Evolutionary conservation across 2,113 vertebrate species (phyloP).

Genomic region (Dolichotis patagonum): DNA sequence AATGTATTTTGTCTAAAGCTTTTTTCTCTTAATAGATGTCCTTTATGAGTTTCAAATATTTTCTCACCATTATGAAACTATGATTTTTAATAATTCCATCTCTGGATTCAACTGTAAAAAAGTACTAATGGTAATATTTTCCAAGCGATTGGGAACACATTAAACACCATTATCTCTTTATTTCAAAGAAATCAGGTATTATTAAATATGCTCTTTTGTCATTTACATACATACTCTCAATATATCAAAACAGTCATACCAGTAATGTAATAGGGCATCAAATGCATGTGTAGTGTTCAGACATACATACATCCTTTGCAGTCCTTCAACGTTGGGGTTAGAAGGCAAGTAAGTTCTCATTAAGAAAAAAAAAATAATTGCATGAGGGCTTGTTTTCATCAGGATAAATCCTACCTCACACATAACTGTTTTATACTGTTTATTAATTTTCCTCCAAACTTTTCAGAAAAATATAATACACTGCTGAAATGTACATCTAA

Average conservation of each 20-base stretch:
- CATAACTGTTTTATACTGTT: neutral
- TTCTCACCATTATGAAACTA: neutral
- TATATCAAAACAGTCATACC: neutral
- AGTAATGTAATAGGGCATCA: neutral
- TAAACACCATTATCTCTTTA: constrained; percentile 34
- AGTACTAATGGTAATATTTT: constrained; percentile 4
- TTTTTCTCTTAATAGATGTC: neutral
- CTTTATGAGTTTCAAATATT: constrained; percentile 39
- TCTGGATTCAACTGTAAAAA: constrained; percentile 31
- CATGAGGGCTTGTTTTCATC: neutral
- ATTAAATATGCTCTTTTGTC: neutral
- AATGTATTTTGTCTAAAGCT: neutral
- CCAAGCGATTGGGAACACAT: neutral
- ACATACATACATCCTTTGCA: neutral
- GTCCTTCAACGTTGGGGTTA: neutral
- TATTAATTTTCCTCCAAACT: neutral
- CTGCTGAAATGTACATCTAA: neutral
- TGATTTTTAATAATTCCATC: neutral
- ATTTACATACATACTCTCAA: neutral
- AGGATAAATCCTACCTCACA: neutral
- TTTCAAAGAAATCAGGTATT: constrained; percentile 27
- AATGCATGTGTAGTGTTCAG: neutral
- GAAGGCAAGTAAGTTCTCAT: neutral
- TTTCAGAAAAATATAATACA: constrained; percentile 19
- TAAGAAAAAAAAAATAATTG: constrained; percentile 23